A percentile compares a stretch with the other conserved stretches of the same genome.
phyloP scores from a whole-genome alignment of 2,113 vertebrate genomes.

The Phalacrocorax aristotelis region DNA sequence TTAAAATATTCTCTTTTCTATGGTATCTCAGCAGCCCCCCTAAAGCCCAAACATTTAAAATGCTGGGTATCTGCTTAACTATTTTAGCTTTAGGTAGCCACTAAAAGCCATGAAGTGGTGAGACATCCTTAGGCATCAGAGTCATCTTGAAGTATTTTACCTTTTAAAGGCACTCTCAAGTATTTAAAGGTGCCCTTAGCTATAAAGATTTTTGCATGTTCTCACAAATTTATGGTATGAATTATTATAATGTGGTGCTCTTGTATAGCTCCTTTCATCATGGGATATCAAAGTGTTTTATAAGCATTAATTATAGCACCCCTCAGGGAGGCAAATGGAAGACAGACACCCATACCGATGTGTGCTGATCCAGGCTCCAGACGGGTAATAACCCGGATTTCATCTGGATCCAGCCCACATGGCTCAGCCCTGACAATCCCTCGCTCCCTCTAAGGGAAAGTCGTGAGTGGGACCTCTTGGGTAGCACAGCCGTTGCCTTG shows the following conservation, averaged over 20 bases:
- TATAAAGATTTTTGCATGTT: slow-evolving; percentile 52
- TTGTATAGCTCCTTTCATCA: slow-evolving; percentile 58
- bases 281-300: slow-evolving; percentile 56
- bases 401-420: background rate
- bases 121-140: slow-evolving; percentile 28
- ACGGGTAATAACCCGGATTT: background rate
- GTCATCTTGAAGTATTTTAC: slow-evolving; percentile 19
- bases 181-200: slow-evolving; percentile 63
- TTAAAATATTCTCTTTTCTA: background rate
- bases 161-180: slow-evolving; percentile 35
- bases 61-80: background rate
- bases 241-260: slow-evolving; percentile 34
- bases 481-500: background rate
- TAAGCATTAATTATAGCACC: slow-evolving; percentile 48
- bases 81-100: background rate
- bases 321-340: background rate
- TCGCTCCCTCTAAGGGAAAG: background rate
- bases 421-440: background rate
- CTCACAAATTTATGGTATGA: slow-evolving; percentile 48
- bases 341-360: background rate
- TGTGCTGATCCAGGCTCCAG: background rate
- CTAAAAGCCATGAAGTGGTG: slow-evolving; percentile 16
- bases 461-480: background rate
- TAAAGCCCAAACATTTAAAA: slow-evolving; percentile 5
- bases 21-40: background rate